These are phyloP conservation scores for Mizuhopecten yessoensis DNA, from an alignment of 1,140 invertebrate species.

Conservation along the genomic window DNA sequence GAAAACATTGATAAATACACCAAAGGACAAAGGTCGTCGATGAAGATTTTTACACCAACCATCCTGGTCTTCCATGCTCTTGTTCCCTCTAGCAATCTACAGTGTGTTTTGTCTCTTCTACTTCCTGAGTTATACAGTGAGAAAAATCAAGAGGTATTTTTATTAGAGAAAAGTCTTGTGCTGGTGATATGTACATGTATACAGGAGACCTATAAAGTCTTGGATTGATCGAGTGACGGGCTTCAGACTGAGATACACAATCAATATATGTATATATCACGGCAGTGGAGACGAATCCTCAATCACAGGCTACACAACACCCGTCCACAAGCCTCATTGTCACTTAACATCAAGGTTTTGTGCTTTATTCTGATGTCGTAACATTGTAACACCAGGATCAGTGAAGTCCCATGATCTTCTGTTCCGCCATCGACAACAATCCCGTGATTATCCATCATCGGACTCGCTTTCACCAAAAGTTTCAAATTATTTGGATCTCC, in stretches of 20 bases:
- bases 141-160: conserved; percentile 1
- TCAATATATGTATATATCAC: conserved; percentile 30
- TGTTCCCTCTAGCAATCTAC: background rate
- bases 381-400: conserved; percentile 25
- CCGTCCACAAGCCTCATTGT: background rate
- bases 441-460: no score
- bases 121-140: background rate
- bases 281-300: background rate
- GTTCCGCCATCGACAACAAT: no score
- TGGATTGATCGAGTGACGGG: conserved; percentile 25
- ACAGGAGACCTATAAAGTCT: background rate
- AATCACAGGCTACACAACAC: background rate
- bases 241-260: background rate
- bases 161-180: conserved; percentile 9
- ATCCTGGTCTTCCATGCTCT: background rate
- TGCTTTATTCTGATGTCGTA: conserved; percentile 29
- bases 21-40: background rate
- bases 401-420: background rate
- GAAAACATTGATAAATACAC: conserved; percentile 9
- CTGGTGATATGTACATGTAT: background rate
- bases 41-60: conserved; percentile 2
- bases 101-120: background rate
- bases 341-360: conserved; percentile 26
- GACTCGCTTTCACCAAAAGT: background rate
- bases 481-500: background rate